Percentiles rank a stretch among this genome's conserved stretches.
Conservation (phyloP, 2,113 vertebrate genomes). For the Camelus bactrianus region DNA sequence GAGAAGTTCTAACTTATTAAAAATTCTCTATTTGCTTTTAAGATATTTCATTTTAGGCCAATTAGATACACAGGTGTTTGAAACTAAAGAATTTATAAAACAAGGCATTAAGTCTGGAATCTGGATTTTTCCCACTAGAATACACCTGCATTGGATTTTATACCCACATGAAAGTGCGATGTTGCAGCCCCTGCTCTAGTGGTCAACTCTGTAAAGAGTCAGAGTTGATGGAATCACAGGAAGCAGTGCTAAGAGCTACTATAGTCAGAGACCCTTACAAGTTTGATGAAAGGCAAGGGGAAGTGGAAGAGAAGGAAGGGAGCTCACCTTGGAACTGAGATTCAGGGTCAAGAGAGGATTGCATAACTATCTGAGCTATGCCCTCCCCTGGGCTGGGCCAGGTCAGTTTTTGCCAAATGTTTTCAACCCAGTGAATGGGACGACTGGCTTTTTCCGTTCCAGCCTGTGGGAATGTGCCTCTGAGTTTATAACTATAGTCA, state of each 20-base stretch:
- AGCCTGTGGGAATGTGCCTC: slow-evolving; percentile 16
- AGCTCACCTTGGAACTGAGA: background rate
- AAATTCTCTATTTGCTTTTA: background rate
- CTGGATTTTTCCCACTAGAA: background rate
- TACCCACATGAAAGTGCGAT: background rate
- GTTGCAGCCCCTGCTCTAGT: background rate
- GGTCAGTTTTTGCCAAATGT: slow-evolving; percentile 30
- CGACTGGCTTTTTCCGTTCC: background rate
- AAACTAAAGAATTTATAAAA: background rate
- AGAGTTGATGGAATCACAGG: background rate
- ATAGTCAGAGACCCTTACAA: background rate
- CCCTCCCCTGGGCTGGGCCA: background rate
- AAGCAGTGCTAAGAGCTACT: background rate
- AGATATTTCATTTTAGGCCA: background rate
- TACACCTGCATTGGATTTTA: background rate
- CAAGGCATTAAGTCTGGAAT: background rate
- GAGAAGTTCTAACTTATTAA: background rate
- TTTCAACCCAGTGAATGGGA: slow-evolving; percentile 27
- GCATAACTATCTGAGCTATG: background rate
- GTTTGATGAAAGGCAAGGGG: background rate
- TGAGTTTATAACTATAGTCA: slow-evolving; percentile 37
- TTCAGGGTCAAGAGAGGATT: background rate
- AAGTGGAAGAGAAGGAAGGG: background rate
- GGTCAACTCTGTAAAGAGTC: background rate
- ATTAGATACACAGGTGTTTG: background rate